phyloP scores from a whole-genome alignment of 1,140 invertebrate species.

The Drosophila fuyamai region DNA sequence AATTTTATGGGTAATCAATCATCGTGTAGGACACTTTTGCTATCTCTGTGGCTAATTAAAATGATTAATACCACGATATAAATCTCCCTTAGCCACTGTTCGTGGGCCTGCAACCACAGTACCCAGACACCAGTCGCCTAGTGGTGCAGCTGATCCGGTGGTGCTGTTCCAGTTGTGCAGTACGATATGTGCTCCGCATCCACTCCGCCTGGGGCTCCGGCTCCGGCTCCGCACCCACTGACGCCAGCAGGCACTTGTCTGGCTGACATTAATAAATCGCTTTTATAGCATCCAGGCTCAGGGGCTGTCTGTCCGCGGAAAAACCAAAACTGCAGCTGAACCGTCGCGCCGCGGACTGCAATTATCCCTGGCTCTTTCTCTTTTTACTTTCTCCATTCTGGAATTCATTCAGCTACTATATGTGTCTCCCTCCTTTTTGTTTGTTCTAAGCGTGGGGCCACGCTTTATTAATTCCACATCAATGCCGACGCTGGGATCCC shows the following conservation, averaged over 20 bases:
- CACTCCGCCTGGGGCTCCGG: slow-evolving; percentile 2
- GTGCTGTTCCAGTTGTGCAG: slow-evolving; percentile 3
- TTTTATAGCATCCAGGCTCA: slow-evolving; percentile 67
- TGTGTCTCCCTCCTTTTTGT: slow-evolving; percentile 30
- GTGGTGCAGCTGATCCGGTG: slow-evolving; percentile 1
- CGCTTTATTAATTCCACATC: slow-evolving; percentile 79
- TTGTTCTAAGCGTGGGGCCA: slow-evolving; percentile 61
- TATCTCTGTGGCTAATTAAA: neutral
- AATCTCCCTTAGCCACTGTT: neutral
- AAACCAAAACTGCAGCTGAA: slow-evolving; percentile 60
- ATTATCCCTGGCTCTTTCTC: slow-evolving; percentile 22
- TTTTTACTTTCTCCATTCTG: slow-evolving; percentile 10
- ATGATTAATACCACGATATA: neutral
- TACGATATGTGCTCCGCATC: slow-evolving; percentile 21
- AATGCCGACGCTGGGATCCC: slow-evolving; percentile 56
- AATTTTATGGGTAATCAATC: too few species aligned
- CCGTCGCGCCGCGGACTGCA: slow-evolving; percentile 27
- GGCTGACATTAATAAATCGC: slow-evolving; percentile 82
- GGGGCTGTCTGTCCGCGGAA: slow-evolving; percentile 17
- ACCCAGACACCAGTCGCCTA: slow-evolving; percentile 9
- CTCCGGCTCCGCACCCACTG: slow-evolving; percentile 27
- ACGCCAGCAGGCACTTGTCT: slow-evolving; percentile 76
- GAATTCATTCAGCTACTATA: neutral
- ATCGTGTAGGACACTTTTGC: too few species aligned
- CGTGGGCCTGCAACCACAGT: slow-evolving; percentile 10